A percentile compares a stretch with the other conserved stretches of the same genome.
Conservation (phyloP, 2,888 invertebrate species). For the Calliopum simillimum region DNA sequence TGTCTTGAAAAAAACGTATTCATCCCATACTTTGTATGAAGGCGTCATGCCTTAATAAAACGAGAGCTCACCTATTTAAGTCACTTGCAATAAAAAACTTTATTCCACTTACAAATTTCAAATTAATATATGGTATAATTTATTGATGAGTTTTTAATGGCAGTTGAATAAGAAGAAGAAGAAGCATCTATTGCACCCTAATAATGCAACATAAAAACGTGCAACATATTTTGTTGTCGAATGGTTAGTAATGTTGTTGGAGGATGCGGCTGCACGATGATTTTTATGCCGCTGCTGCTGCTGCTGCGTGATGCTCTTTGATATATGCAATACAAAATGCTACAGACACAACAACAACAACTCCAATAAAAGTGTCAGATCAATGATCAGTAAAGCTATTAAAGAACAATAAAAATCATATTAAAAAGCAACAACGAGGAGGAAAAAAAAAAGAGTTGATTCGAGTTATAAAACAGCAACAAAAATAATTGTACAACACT, state of each 20-base stretch:
- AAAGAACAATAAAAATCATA: constrained; percentile 36
- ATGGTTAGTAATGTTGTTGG: not conserved
- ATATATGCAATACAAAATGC: no score
- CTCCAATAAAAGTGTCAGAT: not conserved
- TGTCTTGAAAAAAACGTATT: no score
- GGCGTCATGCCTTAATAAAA: no score
- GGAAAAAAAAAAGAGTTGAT: not conserved
- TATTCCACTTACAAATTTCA: constrained; percentile 5
- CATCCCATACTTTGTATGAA: no score
- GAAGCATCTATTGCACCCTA: no score
- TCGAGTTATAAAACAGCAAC: no score
- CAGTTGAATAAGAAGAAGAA: no score
- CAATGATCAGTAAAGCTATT: constrained; percentile 34
- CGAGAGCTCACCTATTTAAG: no score
- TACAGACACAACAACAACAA: no score
- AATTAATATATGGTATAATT: constrained; percentile 31
- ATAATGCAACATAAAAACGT: constrained; percentile 6
- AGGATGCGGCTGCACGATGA: not conserved
- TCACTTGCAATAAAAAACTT: not conserved
- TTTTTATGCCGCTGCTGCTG: not conserved
- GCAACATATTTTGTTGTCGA: constrained; percentile 28
- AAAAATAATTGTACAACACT: no score
- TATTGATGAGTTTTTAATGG: constrained; percentile 35
- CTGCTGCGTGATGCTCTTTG: constrained; percentile 1
- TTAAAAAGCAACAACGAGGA: no score